Base-by-base conservation (phyloP, 1,140 invertebrate genomes). In the Drosophila watanabei region DNA sequence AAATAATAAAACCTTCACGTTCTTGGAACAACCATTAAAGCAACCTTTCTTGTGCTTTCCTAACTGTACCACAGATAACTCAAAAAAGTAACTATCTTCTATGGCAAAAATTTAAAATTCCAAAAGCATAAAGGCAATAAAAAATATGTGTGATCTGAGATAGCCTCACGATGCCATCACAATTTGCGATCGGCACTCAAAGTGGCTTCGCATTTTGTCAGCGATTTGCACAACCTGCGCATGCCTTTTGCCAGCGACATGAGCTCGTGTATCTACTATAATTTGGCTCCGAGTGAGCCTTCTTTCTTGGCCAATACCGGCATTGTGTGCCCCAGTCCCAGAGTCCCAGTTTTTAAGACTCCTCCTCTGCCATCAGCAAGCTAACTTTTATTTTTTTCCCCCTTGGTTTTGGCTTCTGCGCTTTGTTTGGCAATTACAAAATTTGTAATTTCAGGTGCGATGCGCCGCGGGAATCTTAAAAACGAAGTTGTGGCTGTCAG, bases 201-300 rank as follows among this genome's bases (percentile, higher is more conserved):
- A 54, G 64, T 39, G 75, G 64, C 80, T 59, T 70, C 79, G 82
- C 81, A 84, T 84, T 89, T 85, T 85, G 85, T 85, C 85, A 89
- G 85, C 85, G 79, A 89, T 88, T 88, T 89, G 81, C 85, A 89
- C 85, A 89, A 89, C 88, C 77, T 79, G 85, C 78, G 65, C 81
- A 75, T 87, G 68, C 76, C 84, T 81, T 60, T 72, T 71, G 39
- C 65, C 56, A 45, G 60, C 63, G 63, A 87, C 61, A 82, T 60
- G 69, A 60, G 69, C 65, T 64, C 41, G 80, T 65, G 80, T 65
- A 79, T 75, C 66, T 79, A 77, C 84, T 88, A 83, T 87, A 87
- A 87, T 87, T 87, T 87, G 76, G 77, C 81, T 30, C 49, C 49
- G 6, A 52, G 54, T 49, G 32, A 70, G 75, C 75, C 75, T 78